Evolutionary conservation across 2,797 vertebrate genomes (phyloP), one percentile per base, ranked within the genome.

Genomic region (Nannoperca australis): DNA sequence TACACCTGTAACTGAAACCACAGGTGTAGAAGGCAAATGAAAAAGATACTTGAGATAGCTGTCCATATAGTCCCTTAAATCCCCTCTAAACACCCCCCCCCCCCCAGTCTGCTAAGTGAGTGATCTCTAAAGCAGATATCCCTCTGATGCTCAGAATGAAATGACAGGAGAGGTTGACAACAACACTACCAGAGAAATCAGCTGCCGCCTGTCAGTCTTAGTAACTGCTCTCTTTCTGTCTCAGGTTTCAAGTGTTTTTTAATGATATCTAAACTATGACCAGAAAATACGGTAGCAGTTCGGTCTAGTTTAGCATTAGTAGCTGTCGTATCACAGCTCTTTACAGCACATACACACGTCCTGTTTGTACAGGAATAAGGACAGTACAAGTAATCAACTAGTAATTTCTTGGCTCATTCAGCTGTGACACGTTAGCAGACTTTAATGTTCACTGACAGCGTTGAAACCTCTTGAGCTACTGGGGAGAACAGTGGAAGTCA

Each of bases 31-130:
- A 32, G n/a, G 38, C 24, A 11, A 40, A 58, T 51, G 14, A 64
- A 54, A 66, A 66, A 60, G 22, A 74, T 27, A 68, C 38, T 70
- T 44, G 34, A 70, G 53, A 83, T 40, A 78, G 82, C 73, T 92
- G 82, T 75, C 76, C 79, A 77, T 82, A 81, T 77, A 85, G 85
- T 87, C 79, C 71, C 78, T 67, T 83, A 79, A 79, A 88, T 90
- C 93, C 82, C 86, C 82, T 82, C 82, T 82, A 88, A 88, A 79
- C 60, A 49, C 69, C 68, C 76, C 80, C 45, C 79, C 68, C 79
- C 56, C 78, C 83, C 51, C 85, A 78, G 64, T 58, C 83, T 79
- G 73, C 56, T 74, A 63, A 73, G 76, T 65, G 65, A 77, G 78
- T 61, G 82, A 82, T 90, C 81, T 82, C 83, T 71, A 60, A 83